Percentiles rank a stretch among this genome's conserved stretches.
Evolutionary conservation across 2,113 vertebrate species (phyloP).

Genomic region (Eira barbara): DNA sequence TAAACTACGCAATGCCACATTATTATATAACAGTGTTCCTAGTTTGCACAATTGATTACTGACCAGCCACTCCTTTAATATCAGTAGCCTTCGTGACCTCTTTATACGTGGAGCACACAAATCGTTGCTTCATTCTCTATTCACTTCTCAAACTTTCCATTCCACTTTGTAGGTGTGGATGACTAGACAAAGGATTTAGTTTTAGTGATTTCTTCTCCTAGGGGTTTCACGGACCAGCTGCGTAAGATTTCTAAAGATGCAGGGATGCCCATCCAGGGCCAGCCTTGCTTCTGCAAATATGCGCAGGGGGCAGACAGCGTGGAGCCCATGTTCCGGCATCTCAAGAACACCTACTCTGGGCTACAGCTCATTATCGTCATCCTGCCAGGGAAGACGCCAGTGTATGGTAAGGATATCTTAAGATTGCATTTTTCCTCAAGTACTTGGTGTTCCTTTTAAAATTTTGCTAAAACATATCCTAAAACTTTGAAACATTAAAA

Average conservation of each 20-base stretch:
- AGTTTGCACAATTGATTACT: background rate
- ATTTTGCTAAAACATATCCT: background rate
- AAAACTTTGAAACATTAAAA: constrained; percentile 36
- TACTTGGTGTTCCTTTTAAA: background rate
- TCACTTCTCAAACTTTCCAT: background rate
- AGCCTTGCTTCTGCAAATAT: constrained; percentile 99
- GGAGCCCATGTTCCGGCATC: constrained; percentile 99
- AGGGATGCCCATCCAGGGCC: constrained; percentile 97
- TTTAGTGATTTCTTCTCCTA: constrained; percentile 71
- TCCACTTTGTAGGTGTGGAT: background rate
- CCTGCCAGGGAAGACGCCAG: constrained; percentile 95
- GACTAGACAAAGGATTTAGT: constrained; percentile 31
- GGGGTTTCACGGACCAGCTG: constrained; percentile 97
- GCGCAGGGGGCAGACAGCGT: constrained; percentile 98
- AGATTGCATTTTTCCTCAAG: constrained; percentile 6
- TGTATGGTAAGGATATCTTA: constrained; percentile 89
- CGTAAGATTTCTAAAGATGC: constrained; percentile 98
- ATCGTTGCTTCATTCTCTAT: background rate
- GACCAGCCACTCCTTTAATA: background rate
- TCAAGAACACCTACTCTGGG: constrained; percentile 98
- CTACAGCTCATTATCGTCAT: constrained; percentile 99
- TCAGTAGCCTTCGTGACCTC: background rate
- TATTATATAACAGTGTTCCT: background rate
- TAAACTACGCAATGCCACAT: background rate
- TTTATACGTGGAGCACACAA: background rate